phyloP scores from a whole-genome alignment of 2,113 vertebrate species.

The Elanus axillaris region DNA sequence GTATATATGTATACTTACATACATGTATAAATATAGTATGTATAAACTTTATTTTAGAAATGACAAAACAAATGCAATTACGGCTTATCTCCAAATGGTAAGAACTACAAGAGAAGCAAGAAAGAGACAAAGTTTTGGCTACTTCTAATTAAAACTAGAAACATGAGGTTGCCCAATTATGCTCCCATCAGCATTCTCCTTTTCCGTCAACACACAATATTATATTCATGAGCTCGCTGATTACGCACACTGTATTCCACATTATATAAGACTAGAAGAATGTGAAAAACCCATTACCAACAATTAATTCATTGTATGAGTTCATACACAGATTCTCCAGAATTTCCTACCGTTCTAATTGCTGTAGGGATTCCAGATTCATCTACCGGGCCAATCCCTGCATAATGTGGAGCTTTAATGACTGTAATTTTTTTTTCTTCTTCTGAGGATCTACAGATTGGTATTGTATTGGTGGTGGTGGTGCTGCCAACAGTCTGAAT shows the following conservation, averaged over 20 bases:
- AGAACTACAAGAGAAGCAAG: background rate
- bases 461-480: slow-evolving; percentile 78
- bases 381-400: slow-evolving; percentile 93
- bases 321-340: slow-evolving; percentile 28
- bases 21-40: fast-evolving
- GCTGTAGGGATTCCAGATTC: slow-evolving; percentile 94
- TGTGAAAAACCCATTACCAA: slow-evolving; percentile 60
- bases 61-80: background rate
- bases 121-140: background rate
- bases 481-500: slow-evolving; percentile 75
- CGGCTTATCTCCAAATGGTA: background rate
- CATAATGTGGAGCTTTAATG: slow-evolving; percentile 93
- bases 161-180: slow-evolving; percentile 30
- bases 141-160: slow-evolving; percentile 51
- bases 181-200: background rate
- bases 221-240: slow-evolving; percentile 53
- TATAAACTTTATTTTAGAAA: background rate
- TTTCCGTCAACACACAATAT: slow-evolving; percentile 39
- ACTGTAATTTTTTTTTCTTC: slow-evolving; percentile 92
- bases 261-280: slow-evolving; percentile 69
- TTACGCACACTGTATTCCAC: slow-evolving; percentile 43
- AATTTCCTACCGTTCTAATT: slow-evolving; percentile 90
- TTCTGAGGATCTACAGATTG: slow-evolving; percentile 89
- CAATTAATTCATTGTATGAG: slow-evolving; percentile 71
- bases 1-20: background rate